A percentile compares a stretch with the other conserved stretches of the same genome.
Conservation (phyloP, 2,888 invertebrate species). For the Muschampia plurimacula region DNA sequence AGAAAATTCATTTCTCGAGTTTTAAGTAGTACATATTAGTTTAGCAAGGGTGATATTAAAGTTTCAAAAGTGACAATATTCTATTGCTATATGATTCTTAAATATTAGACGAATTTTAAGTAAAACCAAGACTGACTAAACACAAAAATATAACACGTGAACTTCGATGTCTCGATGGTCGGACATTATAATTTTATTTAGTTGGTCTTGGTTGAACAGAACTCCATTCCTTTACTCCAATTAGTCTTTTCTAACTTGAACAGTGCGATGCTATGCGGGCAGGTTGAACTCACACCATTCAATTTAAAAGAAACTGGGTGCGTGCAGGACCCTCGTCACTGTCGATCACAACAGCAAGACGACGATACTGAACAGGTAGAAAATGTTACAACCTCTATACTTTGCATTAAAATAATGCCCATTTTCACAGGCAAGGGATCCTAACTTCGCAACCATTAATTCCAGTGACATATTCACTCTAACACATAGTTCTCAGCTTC, state of each 20-base stretch:
- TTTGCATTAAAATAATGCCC: constrained; percentile 96
- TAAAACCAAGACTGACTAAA: constrained; percentile 87
- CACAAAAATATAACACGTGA: constrained; percentile 71
- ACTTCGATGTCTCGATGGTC: constrained; percentile 62
- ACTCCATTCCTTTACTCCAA: constrained; percentile 84
- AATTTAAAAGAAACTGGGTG: constrained; percentile 84
- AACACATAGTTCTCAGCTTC: constrained; percentile 83
- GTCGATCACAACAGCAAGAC: constrained; percentile 62
- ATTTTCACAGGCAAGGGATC: constrained; percentile 89
- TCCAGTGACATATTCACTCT: constrained; percentile 81
- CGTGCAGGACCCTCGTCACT: constrained; percentile 76
- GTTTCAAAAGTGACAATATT: constrained; percentile 52
- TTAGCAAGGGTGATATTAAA: constrained; percentile 57
- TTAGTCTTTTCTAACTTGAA: constrained; percentile 85
- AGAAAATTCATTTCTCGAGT: constrained; percentile 51
- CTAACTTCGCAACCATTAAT: constrained; percentile 80
- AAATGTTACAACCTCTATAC: constrained; percentile 93
- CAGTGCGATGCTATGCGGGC: constrained; percentile 77
- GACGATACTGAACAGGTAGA: constrained; percentile 80
- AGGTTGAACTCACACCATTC: constrained; percentile 83
- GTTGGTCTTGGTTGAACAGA: constrained; percentile 86
- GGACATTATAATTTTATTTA: constrained; percentile 77
- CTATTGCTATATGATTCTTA: constrained; percentile 35
- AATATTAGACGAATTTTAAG: constrained; percentile 49
- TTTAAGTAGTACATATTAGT: constrained; percentile 44